phyloP scores from a whole-genome alignment of 2,797 vertebrate species.

The Philypnodon macrostomus region DNA sequence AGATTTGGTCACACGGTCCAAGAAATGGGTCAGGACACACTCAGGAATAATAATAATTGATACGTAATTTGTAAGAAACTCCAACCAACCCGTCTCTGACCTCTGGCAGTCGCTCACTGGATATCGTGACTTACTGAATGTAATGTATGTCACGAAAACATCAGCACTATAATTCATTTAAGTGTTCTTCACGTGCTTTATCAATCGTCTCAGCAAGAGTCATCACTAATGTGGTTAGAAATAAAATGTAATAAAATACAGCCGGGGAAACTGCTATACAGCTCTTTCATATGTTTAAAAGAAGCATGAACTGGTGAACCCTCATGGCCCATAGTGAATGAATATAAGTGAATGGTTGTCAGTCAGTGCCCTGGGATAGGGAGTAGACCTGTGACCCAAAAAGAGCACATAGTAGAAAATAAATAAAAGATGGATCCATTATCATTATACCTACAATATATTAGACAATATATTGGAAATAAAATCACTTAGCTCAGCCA shows the following conservation, averaged over 20 bases:
- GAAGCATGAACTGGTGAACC: constrained; percentile 3
- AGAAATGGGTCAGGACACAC: constrained; percentile 41
- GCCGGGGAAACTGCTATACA: not conserved
- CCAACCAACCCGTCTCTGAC: too few species aligned
- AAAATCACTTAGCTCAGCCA: too few species aligned
- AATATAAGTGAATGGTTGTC: not conserved
- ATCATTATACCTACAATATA: too few species aligned
- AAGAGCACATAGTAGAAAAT: too few species aligned
- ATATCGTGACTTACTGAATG: not conserved
- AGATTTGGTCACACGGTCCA: constrained; percentile 39
- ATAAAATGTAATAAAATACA: constrained; percentile 36
- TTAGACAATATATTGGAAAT: too few species aligned
- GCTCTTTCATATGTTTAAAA: too few species aligned
- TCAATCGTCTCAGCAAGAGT: constrained; percentile 11
- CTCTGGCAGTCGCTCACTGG: too few species aligned
- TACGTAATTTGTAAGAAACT: too few species aligned
- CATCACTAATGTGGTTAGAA: constrained; percentile 16
- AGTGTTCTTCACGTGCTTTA: constrained; percentile 19
- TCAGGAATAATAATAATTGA: constrained; percentile 1
- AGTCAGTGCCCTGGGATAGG: not conserved
- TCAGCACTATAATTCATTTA: constrained; percentile 3
- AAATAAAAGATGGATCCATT: too few species aligned
- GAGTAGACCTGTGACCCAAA: not conserved
- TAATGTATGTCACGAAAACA: constrained; percentile 13
- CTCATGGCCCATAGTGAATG: not conserved